Evolutionary conservation across 2,888 invertebrate genomes (phyloP).

Genomic region (Tethea ocularis): DNA sequence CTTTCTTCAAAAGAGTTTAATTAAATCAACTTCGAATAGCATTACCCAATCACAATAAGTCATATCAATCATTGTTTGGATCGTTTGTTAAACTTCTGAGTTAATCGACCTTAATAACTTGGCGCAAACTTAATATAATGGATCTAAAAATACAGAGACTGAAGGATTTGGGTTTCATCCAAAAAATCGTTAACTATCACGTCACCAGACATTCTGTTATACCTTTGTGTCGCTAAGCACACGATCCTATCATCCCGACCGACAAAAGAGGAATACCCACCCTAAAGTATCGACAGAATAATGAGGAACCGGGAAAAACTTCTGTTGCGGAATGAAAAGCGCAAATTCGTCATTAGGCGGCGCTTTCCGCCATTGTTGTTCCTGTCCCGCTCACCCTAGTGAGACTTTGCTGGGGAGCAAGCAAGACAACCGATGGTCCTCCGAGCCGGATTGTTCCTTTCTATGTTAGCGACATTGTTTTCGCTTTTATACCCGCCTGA

Average conservation of each 20-base stretch:
- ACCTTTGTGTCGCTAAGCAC: slow-evolving; percentile 60
- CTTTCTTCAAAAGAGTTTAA: slow-evolving; percentile 24
- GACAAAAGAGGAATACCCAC: slow-evolving; percentile 73
- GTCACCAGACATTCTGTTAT: slow-evolving; percentile 52
- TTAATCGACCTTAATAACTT: slow-evolving; percentile 27
- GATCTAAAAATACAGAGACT: slow-evolving; percentile 11
- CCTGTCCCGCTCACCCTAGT: slow-evolving; percentile 52
- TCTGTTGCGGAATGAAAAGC: slow-evolving; percentile 84
- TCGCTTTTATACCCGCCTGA: slow-evolving; percentile 81
- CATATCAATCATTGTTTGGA: slow-evolving; percentile 26
- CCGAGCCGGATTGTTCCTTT: slow-evolving; percentile 82
- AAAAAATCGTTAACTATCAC: slow-evolving; percentile 13
- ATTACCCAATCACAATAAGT: slow-evolving; percentile 25
- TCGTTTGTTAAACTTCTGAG: slow-evolving; percentile 22
- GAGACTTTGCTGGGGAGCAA: slow-evolving; percentile 42
- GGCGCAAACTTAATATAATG: slow-evolving; percentile 17
- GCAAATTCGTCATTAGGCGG: slow-evolving; percentile 84
- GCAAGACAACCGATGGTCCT: slow-evolving; percentile 74
- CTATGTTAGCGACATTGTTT: slow-evolving; percentile 84
- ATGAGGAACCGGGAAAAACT: slow-evolving; percentile 83
- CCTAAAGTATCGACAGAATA: slow-evolving; percentile 80
- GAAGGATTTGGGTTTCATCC: slow-evolving; percentile 8
- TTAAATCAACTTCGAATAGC: slow-evolving; percentile 23
- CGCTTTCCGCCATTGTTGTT: slow-evolving; percentile 81
- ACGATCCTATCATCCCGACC: slow-evolving; percentile 70